Conservation (phyloP, 1,140 invertebrate species). For the Gonioctena quinquepunctata region DNA sequence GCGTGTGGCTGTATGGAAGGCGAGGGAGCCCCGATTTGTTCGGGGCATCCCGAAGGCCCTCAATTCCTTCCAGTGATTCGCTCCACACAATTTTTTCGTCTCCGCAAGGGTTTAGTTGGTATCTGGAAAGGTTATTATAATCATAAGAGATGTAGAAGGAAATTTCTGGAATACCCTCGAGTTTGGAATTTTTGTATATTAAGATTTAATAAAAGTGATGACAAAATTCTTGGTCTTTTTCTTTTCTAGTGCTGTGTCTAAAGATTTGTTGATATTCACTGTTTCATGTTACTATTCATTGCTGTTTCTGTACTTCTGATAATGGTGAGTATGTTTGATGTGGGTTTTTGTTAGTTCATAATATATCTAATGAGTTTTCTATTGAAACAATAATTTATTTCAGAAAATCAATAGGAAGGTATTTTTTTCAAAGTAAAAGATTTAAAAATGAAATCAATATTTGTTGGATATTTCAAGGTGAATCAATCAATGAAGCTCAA, state of each 20-base stretch:
- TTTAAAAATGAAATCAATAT: too few relatives aligned
- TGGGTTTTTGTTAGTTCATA: neutral
- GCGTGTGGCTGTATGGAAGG: slow-evolving; percentile 36
- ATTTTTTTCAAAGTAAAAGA: too few relatives aligned
- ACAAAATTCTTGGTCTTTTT: slow-evolving; percentile 26
- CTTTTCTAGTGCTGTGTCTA: slow-evolving; percentile 21
- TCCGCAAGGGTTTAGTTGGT: slow-evolving; percentile 72
- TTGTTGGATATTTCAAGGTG: too few relatives aligned
- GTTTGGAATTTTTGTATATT: slow-evolving; percentile 43
- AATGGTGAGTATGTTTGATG: neutral
- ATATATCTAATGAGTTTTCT: too few relatives aligned
- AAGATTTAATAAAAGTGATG: slow-evolving; percentile 39
- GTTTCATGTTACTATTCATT: slow-evolving; percentile 30
- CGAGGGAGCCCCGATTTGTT: slow-evolving; percentile 16
- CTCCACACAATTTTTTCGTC: slow-evolving; percentile 56
- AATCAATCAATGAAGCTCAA: too few relatives aligned
- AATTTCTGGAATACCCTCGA: slow-evolving; percentile 35
- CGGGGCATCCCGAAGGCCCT: slow-evolving; percentile 2
- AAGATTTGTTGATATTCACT: slow-evolving; percentile 17
- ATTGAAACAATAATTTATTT: too few relatives aligned
- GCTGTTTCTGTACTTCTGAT: too few relatives aligned
- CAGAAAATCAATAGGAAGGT: too few relatives aligned
- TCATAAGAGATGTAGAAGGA: slow-evolving; percentile 68
- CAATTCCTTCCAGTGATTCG: slow-evolving; percentile 16
- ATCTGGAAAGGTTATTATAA: slow-evolving; percentile 78